Percentiles rank a stretch among this genome's conserved stretches.
These are phyloP conservation scores for Isaurus tuberculatus DNA, from an alignment of 92 coral and sea anemone genomes.

Conservation along the genomic window DNA sequence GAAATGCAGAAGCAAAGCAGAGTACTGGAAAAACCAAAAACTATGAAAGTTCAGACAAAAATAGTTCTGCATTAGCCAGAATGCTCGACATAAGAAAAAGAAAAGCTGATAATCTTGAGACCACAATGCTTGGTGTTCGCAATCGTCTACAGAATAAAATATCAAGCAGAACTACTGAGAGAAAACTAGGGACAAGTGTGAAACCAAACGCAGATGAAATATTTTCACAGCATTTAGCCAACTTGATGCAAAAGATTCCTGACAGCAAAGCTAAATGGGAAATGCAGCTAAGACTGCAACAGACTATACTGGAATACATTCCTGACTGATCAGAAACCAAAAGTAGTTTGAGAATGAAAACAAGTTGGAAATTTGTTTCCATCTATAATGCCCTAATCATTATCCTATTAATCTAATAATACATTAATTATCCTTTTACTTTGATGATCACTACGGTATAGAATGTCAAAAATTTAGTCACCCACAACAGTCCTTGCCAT, in stretches of 20 bases:
- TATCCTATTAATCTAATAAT: too few relatives aligned
- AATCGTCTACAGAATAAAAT: slow-evolving; percentile 29
- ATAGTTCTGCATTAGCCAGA: background rate
- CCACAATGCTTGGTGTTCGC: slow-evolving; percentile 35
- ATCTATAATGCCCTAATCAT: too few relatives aligned
- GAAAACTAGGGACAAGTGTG: background rate
- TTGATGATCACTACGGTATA: too few relatives aligned
- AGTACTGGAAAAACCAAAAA: background rate
- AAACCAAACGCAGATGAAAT: slow-evolving; percentile 20
- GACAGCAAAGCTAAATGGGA: slow-evolving; percentile 23
- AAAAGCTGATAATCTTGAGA: slow-evolving; percentile 46
- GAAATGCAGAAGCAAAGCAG: background rate
- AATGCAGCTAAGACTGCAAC: slow-evolving; percentile 45
- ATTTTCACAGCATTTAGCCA: slow-evolving; percentile 36
- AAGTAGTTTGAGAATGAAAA: too few relatives aligned
- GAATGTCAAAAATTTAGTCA: too few relatives aligned
- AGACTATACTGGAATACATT: slow-evolving; percentile 25
- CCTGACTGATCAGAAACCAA: slow-evolving; percentile 1
- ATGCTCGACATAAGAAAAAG: slow-evolving; percentile 22
- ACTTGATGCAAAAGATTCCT: slow-evolving; percentile 32
- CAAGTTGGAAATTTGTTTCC: too few relatives aligned
- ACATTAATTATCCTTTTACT: too few relatives aligned
- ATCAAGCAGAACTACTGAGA: slow-evolving; percentile 9
- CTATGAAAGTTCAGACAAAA: background rate
- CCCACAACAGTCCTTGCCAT: too few relatives aligned